phyloP scores from a whole-genome alignment of 2,113 vertebrate genomes.

The Dipodomys merriami region DNA sequence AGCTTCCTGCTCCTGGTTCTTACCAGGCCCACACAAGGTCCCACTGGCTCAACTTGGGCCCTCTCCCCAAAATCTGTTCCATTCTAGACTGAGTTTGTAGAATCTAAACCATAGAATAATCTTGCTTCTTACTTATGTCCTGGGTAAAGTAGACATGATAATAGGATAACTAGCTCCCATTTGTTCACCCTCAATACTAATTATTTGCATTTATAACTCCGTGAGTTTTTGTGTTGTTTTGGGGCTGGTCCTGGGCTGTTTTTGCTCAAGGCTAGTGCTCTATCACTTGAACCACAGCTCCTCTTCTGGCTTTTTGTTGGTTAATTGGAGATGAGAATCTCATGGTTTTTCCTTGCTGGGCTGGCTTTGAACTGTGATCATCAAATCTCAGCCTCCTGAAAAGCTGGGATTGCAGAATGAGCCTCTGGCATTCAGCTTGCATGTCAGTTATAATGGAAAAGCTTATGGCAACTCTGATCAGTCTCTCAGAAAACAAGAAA shows the following conservation, averaged over 20 bases:
- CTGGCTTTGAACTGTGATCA: no score
- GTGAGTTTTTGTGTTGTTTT: neutral
- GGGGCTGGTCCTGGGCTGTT: no score
- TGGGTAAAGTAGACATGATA: neutral
- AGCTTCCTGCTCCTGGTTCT: neutral
- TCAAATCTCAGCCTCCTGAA: no score
- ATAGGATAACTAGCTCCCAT: neutral
- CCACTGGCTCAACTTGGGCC: neutral
- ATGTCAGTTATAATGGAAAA: neutral
- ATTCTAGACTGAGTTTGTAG: neutral
- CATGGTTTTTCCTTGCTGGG: no score
- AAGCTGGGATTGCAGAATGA: no score
- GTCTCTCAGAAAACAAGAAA: conserved; percentile 28
- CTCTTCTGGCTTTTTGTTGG: no score
- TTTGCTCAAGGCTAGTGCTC: no score
- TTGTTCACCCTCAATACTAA: neutral
- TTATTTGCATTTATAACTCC: neutral
- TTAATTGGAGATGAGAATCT: no score
- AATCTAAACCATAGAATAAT: conserved; percentile 16
- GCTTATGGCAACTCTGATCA: neutral
- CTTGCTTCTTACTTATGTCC: neutral
- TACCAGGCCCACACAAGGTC: neutral
- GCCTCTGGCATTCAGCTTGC: no score
- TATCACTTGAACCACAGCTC: no score
- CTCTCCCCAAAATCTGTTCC: neutral